Conservation (phyloP, 2,888 invertebrate genomes). For the Blera fallax region DNA sequence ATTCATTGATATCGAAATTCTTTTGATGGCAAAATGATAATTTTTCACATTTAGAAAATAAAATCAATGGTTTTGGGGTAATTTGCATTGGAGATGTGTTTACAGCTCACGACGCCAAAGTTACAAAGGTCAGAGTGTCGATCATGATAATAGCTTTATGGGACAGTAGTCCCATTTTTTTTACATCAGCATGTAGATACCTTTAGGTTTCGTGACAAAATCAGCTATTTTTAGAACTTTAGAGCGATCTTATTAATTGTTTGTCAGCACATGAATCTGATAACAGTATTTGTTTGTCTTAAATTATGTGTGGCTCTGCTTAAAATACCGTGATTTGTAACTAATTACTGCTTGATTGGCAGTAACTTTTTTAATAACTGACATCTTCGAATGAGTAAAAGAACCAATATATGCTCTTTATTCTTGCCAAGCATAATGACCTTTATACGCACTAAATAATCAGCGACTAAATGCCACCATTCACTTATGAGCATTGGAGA, state of each 20-base stretch:
- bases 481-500: no score
- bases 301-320: no score
- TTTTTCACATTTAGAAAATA: conserved; percentile 44
- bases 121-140: not conserved
- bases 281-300: no score
- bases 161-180: not conserved
- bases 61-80: conserved; percentile 39
- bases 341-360: no score
- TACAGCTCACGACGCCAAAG: not conserved
- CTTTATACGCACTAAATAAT: no score
- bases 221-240: not conserved
- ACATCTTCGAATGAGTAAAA: no score
- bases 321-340: not conserved
- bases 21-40: conserved; percentile 50
- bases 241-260: not conserved
- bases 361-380: no score
- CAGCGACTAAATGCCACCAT: no score
- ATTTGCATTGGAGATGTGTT: conserved; percentile 39
- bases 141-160: not conserved
- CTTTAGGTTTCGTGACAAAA: not conserved
- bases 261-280: not conserved
- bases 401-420: no score
- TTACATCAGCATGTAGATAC: not conserved
- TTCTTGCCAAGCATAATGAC: no score
- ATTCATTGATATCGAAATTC: conserved; percentile 53